Base-by-base conservation (phyloP, 2,113 vertebrate species). In the Toxotes chatareus region DNA sequence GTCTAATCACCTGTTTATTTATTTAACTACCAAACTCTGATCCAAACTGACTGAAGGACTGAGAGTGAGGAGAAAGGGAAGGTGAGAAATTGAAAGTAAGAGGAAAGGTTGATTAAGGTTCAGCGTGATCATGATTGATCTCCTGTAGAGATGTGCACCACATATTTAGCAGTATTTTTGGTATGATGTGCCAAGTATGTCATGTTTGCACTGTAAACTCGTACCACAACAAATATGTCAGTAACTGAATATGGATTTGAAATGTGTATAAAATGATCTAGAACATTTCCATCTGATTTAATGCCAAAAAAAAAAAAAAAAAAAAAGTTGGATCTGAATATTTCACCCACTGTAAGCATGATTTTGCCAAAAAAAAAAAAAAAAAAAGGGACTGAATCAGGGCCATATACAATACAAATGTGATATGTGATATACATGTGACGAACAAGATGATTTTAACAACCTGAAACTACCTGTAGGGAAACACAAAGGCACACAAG, bases 1-100 rank as follows among this genome's bases (percentile, higher is more conserved):
- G 87, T 87, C 83, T 93, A 94, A 94, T 93, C 86, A 94, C 86
- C 83, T 90, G 89, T 93, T 93, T 93, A 89, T 91, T 94, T 92
- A 85, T 88, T 66, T 86, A 91, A 87, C 80, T 67, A 66, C 46
- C 76, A 77, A 86, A 86, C 71, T 82, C 60, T 60, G 82, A 83
- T 88, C 80, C 51, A 64, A 49, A 36, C 42, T 3, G 71, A 73
- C 68, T 27, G 34, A 72, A 44, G 49, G 57, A 70, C 56, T 53
- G 60, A 73, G 42, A 70, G 81, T 2, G 23, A 76, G 44, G 61
- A 5, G 49, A 47, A 4, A 72, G 36, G 42, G 13, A 76, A 34
- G 71, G 42, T 21, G 46, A 85, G 62, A 86, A 86, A 92, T 85
- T 63, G 78, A 91, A 88, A 92, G 88, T 77, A 21, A 60, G 69